Base-by-base conservation (phyloP, 2,888 invertebrate genomes). In the Megamerina dolium region DNA sequence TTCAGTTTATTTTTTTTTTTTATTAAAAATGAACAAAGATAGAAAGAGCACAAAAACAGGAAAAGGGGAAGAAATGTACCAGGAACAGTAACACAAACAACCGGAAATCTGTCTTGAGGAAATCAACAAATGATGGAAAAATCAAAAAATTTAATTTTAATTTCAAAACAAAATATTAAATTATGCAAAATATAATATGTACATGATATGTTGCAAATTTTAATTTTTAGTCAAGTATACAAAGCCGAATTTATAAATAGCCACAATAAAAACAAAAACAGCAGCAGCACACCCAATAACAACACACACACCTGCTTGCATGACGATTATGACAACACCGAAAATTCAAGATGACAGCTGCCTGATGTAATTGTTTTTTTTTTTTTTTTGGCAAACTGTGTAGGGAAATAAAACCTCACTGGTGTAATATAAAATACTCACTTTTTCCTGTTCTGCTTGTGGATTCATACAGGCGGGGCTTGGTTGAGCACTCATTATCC, bases 401-500 rank as follows among this genome's bases (percentile, higher is more conserved):
- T 37, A 26, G n/a, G n/a, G n/a, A n/a, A n/a, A n/a, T n/a, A n/a
- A n/a, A n/a, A n/a, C n/a, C n/a, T n/a, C n/a, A n/a, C n/a, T n/a
- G n/a, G n/a, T n/a, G n/a, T n/a, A n/a, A n/a, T n/a, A n/a, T n/a
- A n/a, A n/a, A n/a, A n/a, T n/a, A n/a, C 54, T 53, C 51, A 63
- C 64, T 58, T 62, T 62, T 62, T 95, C 94, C 56, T 89, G 78
- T 64, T 93, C 92, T 31, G 85, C 76, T 55, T 80, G 57, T 49
- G 56, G 75, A 62, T 80, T 80, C 61, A 81, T 72, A 60, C 80
- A 81, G 47, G 84, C 84, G 61, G 86, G 85, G 73, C 85, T 86
- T 63, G 81, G 84, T 70, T 85, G 83, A 50, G 83, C 74, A 70
- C 82, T 85, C 85, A 85, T 85, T 60, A 66, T 75, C 47, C 52